These are phyloP conservation scores for Drosophila picticornis DNA, from an alignment of 2,888 invertebrate genomes.

Conservation along the genomic window DNA sequence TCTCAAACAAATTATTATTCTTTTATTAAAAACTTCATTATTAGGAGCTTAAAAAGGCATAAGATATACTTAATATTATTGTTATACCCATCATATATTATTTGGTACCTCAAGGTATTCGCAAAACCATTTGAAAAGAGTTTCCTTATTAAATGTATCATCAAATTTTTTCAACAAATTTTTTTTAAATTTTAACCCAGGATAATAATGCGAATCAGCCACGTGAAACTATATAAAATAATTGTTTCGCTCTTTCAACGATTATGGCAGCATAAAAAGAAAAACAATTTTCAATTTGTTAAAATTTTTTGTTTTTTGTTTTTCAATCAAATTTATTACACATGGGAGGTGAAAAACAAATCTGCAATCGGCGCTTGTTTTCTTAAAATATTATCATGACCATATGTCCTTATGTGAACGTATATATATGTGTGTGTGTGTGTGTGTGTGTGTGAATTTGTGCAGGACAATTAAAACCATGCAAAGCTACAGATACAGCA, in stretches of 20 bases:
- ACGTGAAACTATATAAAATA: slow-evolving; percentile 50
- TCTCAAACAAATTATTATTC: neutral
- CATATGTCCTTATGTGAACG: slow-evolving; percentile 35
- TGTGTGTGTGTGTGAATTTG: slow-evolving; percentile 28
- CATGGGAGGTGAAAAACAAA: slow-evolving; percentile 59
- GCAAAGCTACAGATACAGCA: slow-evolving; percentile 57
- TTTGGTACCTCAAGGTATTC: neutral
- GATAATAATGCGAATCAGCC: slow-evolving; percentile 19
- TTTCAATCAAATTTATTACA: slow-evolving; percentile 76
- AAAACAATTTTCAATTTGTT: slow-evolving; percentile 76
- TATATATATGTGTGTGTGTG: slow-evolving; percentile 5
- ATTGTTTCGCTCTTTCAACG: slow-evolving; percentile 3
- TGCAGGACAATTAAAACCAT: slow-evolving; percentile 70
- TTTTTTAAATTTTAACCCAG: neutral
- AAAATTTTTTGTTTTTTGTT: slow-evolving; percentile 48
- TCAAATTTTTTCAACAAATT: neutral
- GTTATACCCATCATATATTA: neutral
- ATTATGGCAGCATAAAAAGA: slow-evolving; percentile 22
- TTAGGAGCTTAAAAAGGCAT: neutral
- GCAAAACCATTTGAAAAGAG: neutral
- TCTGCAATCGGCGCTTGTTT: slow-evolving; percentile 76
- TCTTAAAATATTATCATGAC: slow-evolving; percentile 69
- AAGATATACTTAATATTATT: neutral
- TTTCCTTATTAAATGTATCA: neutral
- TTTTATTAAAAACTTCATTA: slow-evolving; percentile 2